phyloP scores from a whole-genome alignment of 2,888 invertebrate genomes.

The Drosophila melanocephala region DNA sequence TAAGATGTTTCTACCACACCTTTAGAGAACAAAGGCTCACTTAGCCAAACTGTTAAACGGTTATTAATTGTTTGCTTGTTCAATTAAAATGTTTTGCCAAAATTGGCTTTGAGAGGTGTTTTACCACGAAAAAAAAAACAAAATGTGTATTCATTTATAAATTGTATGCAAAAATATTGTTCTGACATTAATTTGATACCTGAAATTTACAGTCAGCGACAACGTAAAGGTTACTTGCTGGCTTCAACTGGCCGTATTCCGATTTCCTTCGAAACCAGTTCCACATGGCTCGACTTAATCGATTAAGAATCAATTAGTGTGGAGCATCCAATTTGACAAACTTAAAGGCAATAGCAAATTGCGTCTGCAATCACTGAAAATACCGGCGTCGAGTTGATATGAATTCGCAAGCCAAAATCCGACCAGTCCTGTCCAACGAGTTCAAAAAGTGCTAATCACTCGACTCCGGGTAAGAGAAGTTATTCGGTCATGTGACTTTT shows the following conservation, averaged over 20 bases:
- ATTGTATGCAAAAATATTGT: not conserved
- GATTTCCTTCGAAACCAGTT: constrained; percentile 55
- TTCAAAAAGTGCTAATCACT: constrained; percentile 43
- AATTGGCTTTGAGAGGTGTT: not conserved
- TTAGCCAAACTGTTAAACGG: not conserved
- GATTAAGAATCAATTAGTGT: constrained; percentile 75
- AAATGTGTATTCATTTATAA: not conserved
- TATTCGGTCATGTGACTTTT: constrained; percentile 54
- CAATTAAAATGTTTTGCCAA: not conserved
- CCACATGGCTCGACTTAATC: constrained; percentile 15
- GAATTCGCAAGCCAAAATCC: constrained; percentile 46
- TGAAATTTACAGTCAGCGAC: not conserved
- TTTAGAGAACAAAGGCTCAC: not conserved
- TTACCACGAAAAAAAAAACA: not conserved
- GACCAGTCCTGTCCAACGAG: constrained; percentile 51
- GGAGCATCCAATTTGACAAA: constrained; percentile 52
- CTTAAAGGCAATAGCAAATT: constrained; percentile 63
- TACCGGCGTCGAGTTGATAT: constrained; percentile 42
- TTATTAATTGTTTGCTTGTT: not conserved
- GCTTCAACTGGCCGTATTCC: constrained; percentile 5
- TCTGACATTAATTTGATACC: not conserved
- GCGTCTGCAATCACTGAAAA: constrained; percentile 60
- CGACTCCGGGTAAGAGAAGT: constrained; percentile 19
- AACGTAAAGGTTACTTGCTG: constrained; percentile 12
- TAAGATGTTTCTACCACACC: not conserved